phyloP scores from a whole-genome alignment of 2,797 vertebrate species.

The Petrocephalus schoutedeni region DNA sequence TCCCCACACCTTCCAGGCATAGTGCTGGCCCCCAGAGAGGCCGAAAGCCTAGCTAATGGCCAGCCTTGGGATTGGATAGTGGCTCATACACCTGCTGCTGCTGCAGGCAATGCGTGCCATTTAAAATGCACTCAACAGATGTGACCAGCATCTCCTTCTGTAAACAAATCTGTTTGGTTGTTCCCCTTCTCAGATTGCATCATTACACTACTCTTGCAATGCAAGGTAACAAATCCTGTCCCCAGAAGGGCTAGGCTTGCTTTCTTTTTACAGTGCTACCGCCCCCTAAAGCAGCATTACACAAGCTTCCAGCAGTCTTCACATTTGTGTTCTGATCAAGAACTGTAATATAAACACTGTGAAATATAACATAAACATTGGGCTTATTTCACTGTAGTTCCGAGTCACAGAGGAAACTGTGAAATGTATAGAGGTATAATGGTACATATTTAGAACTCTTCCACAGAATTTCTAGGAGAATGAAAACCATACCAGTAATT shows the following conservation, averaged over 20 bases:
- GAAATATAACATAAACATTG: background rate
- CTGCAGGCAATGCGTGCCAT: conserved; percentile 12
- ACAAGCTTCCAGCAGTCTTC: background rate
- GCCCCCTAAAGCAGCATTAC: background rate
- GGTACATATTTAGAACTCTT: background rate
- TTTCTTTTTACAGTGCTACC: background rate
- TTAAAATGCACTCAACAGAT: conserved; percentile 24
- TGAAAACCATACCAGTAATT: background rate
- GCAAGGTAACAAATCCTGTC: background rate
- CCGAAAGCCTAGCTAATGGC: conserved; percentile 5
- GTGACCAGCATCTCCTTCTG: conserved; percentile 19
- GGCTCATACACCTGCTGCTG: conserved; percentile 17
- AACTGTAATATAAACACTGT: background rate
- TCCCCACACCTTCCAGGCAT: conserved; percentile 18
- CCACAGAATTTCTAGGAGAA: background rate
- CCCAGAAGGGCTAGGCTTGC: background rate
- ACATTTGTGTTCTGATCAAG: background rate
- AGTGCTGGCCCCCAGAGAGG: conserved; percentile 19
- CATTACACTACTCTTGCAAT: background rate
- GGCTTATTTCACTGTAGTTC: conserved; percentile 3
- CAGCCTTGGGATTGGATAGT: conserved; percentile 1
- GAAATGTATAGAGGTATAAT: background rate
- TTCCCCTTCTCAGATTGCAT: background rate
- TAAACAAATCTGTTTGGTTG: conserved; percentile 6
- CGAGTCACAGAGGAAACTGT: background rate